phyloP scores from a whole-genome alignment of 1,140 invertebrate species.

The Euglossa dilemma region DNA sequence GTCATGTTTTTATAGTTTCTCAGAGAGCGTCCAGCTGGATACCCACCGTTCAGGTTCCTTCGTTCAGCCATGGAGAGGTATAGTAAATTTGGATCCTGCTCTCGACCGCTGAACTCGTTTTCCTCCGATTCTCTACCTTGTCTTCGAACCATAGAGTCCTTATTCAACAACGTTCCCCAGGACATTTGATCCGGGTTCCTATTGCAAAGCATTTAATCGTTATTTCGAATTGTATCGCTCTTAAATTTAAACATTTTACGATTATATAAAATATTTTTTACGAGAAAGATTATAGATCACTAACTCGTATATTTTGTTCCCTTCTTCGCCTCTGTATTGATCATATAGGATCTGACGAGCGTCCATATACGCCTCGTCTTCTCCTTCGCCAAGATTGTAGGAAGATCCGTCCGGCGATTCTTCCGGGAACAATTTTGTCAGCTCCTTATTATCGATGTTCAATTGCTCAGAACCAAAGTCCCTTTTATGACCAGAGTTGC shows the following conservation, averaged over 20 bases:
- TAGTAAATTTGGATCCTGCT: conserved; percentile 63
- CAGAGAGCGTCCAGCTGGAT: conserved; percentile 70
- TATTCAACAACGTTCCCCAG: conserved; percentile 55
- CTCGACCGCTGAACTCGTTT: conserved; percentile 58
- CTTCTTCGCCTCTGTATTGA: conserved; percentile 57
- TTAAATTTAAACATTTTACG: too few relatives aligned
- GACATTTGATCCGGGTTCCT: conserved; percentile 62
- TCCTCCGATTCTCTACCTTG: conserved; percentile 50
- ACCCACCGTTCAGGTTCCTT: conserved; percentile 75
- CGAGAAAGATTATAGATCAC: not conserved
- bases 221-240: not conserved
- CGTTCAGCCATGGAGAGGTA: conserved; percentile 66
- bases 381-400: conserved; percentile 44
- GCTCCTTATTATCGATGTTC: conserved; percentile 55
- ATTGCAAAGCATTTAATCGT: not conserved
- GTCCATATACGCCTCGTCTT: conserved; percentile 64
- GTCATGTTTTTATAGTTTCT: conserved; percentile 65
- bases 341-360: conserved; percentile 63
- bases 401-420: conserved; percentile 56
- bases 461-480: conserved; percentile 36
- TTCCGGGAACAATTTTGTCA: conserved; percentile 65
- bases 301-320: conserved; percentile 65
- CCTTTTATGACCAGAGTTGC: conserved; percentile 62
- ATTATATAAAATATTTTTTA: too few relatives aligned
- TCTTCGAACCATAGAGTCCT: conserved; percentile 11